Conservation (phyloP, 2,888 invertebrate species). For the Arctia plantaginis region DNA sequence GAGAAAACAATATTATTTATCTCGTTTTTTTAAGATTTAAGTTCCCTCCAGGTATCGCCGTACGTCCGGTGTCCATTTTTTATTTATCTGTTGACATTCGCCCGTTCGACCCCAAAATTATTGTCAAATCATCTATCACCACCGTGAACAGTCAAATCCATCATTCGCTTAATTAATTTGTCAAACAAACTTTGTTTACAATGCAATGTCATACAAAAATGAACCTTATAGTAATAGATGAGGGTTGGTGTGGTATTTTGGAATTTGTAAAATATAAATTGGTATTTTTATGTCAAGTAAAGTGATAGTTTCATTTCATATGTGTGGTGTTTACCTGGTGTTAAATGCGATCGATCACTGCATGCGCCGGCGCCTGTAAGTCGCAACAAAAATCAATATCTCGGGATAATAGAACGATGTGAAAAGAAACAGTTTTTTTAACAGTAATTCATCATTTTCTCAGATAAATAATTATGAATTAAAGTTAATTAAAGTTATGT, state of each 20-base stretch:
- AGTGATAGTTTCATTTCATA: constrained; percentile 62
- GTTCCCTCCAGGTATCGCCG: constrained; percentile 23
- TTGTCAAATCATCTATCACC: constrained; percentile 79
- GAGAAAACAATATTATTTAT: neutral
- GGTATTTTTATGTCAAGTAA: constrained; percentile 54
- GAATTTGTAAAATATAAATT: constrained; percentile 26
- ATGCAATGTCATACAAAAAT: constrained; percentile 31
- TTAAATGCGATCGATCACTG: constrained; percentile 63
- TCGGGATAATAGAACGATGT: neutral
- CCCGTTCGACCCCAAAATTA: constrained; percentile 60
- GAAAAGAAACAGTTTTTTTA: neutral
- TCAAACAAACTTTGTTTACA: constrained; percentile 45
- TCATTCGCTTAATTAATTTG: constrained; percentile 72
- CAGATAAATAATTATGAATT: neutral
- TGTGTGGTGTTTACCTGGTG: constrained; percentile 65
- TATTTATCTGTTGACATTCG: constrained; percentile 60
- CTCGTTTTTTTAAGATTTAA: constrained; percentile 15
- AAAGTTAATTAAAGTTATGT: neutral
- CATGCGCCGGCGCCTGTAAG: constrained; percentile 64
- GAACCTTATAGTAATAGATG: constrained; percentile 33
- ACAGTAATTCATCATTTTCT: no score
- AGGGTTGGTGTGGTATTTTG: constrained; percentile 15
- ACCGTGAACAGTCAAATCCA: constrained; percentile 61
- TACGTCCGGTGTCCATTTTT: constrained; percentile 37
- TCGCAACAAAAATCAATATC: constrained; percentile 30